phyloP scores from a whole-genome alignment of 2,888 invertebrate species.

The Drosophila meridiana region DNA sequence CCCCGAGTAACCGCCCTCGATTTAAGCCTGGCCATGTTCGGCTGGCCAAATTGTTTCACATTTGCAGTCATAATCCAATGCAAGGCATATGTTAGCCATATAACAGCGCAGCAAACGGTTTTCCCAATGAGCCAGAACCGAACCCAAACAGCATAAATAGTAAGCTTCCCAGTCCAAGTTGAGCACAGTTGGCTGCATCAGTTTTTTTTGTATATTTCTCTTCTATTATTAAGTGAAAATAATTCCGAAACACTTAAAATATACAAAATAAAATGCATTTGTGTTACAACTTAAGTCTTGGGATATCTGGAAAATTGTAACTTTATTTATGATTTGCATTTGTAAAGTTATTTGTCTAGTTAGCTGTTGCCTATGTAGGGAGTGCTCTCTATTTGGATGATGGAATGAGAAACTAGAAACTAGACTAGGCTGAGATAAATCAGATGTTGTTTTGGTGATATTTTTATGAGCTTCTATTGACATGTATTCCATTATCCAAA shows the following conservation, averaged over 20 bases:
- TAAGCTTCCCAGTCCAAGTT: neutral
- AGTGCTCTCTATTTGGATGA: too few relatives aligned
- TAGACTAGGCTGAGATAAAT: too few relatives aligned
- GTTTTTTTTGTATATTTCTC: neutral
- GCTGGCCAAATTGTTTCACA: slow-evolving; percentile 47
- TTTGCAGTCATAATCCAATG: slow-evolving; percentile 61
- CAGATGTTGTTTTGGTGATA: too few relatives aligned
- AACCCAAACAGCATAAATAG: slow-evolving; percentile 2
- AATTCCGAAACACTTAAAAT: slow-evolving; percentile 1
- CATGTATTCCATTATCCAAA: too few relatives aligned
- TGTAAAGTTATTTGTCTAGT: too few relatives aligned
- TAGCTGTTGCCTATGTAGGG: too few relatives aligned
- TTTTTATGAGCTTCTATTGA: too few relatives aligned
- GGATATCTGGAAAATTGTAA: neutral
- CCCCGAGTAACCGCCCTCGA: neutral
- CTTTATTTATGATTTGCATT: neutral
- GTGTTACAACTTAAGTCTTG: neutral
- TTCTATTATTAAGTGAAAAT: neutral
- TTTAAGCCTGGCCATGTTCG: neutral
- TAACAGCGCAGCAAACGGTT: slow-evolving; percentile 7
- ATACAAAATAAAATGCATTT: neutral
- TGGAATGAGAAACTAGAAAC: too few relatives aligned
- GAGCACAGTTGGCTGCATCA: neutral
- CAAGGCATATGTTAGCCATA: slow-evolving; percentile 22
- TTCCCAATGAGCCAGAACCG: slow-evolving; percentile 31